Conservation (phyloP, 2,113 vertebrate genomes). For the Nematolebias whitei region DNA sequence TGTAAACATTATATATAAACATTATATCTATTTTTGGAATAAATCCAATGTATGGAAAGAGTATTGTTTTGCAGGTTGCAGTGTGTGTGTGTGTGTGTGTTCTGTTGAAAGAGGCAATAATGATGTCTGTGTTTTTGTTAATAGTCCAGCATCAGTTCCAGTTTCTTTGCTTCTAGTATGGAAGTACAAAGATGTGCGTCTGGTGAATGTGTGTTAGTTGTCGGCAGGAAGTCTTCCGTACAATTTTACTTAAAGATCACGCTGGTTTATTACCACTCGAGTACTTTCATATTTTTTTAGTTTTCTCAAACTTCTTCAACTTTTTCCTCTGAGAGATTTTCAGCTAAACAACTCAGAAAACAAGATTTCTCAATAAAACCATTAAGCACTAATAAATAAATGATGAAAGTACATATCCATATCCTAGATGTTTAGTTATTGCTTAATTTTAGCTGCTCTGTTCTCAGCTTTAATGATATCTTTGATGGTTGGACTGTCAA, state of each 20-base stretch:
- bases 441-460: no score
- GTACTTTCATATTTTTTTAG: neutral
- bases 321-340: neutral
- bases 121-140: conserved; percentile 63
- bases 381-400: no score
- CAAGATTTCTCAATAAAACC: no score
- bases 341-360: no score
- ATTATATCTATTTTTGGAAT: conserved; percentile 81
- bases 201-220: conserved; percentile 21
- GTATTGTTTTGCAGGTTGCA: conserved; percentile 62
- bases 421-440: no score
- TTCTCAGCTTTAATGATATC: no score
- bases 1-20: conserved; percentile 79
- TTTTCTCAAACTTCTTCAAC: neutral
- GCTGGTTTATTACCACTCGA: conserved; percentile 23
- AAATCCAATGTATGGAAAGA: conserved; percentile 64
- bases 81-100: conserved; percentile 53
- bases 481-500: no score
- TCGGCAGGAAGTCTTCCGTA: conserved; percentile 49
- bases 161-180: conserved; percentile 49
- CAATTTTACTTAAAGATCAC: conserved; percentile 34
- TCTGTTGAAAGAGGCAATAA: conserved; percentile 78
- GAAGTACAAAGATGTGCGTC: conserved; percentile 31
- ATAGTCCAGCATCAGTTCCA: conserved; percentile 68
- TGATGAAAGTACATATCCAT: no score